Conservation (phyloP, 2,797 vertebrate species). For the Lithobates sylvaticus region DNA sequence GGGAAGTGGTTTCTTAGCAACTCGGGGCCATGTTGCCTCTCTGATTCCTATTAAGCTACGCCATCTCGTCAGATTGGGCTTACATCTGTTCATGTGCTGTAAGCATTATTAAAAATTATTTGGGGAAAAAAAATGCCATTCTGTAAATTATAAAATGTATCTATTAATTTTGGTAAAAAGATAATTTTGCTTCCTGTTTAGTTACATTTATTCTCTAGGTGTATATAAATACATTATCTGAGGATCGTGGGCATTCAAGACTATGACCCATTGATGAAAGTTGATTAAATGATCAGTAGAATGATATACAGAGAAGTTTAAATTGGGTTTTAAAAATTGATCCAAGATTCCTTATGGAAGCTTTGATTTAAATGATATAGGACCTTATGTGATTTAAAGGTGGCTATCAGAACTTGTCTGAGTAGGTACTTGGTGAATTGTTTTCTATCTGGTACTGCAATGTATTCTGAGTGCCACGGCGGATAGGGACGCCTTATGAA, state of each 20-base stretch:
- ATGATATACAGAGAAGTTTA: background rate
- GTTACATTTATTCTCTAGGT: no score
- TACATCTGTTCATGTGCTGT: background rate
- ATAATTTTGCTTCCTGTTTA: background rate
- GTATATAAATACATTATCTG: no score
- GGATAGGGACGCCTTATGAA: background rate
- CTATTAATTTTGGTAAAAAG: background rate
- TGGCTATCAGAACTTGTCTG: background rate
- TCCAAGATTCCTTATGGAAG: background rate
- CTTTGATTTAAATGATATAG: background rate
- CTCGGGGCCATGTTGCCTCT: slow-evolving; percentile 44
- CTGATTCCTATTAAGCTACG: slow-evolving; percentile 23
- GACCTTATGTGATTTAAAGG: background rate
- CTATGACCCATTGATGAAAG: background rate
- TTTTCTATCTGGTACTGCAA: background rate
- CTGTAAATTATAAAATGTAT: no score
- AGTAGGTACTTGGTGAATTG: background rate
- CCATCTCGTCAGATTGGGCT: background rate
- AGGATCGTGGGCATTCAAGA: background rate
- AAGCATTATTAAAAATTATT: background rate
- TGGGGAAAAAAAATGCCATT: background rate
- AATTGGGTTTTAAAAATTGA: background rate
- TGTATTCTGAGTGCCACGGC: background rate
- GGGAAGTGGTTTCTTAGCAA: slow-evolving; percentile 57
- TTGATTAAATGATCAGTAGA: background rate